phyloP scores from a whole-genome alignment of 2,888 invertebrate genomes.

The Phyllotreta striolata region DNA sequence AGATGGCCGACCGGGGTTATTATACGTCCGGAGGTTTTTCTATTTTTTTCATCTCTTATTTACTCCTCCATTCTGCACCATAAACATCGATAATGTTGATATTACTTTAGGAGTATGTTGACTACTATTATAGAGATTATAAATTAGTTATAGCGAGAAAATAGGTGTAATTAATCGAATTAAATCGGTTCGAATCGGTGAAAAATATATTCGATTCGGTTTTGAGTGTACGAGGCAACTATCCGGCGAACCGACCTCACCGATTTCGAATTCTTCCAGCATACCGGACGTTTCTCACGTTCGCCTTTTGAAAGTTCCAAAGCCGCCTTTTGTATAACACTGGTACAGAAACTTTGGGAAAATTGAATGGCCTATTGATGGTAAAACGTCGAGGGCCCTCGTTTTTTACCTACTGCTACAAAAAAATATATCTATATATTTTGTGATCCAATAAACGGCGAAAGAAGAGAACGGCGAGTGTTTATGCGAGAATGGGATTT shows the following conservation, averaged over 20 bases:
- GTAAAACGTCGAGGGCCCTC: constrained; percentile 35
- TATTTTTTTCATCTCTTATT: too few species aligned
- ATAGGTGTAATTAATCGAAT: too few species aligned
- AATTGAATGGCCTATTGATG: constrained; percentile 34
- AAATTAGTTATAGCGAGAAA: too few species aligned
- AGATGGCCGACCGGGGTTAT: constrained; percentile 2
- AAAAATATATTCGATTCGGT: too few species aligned
- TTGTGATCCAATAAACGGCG: constrained; percentile 3
- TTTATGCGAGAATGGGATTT: constrained; percentile 3
- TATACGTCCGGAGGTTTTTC: not conserved
- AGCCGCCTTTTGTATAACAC: constrained; percentile 47
- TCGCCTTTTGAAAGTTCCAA: constrained; percentile 53
- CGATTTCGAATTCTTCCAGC: constrained; percentile 48
- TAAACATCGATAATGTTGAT: too few species aligned
- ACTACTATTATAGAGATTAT: too few species aligned
- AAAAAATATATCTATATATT: constrained; percentile 4
- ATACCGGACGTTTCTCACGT: constrained; percentile 53
- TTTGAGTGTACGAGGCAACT: too few species aligned
- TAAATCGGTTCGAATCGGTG: too few species aligned
- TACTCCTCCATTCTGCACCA: too few species aligned
- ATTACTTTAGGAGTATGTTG: too few species aligned
- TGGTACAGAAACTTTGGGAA: constrained; percentile 48
- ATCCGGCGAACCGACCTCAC: constrained; percentile 28
- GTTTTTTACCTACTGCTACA: constrained; percentile 22
- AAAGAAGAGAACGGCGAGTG: not conserved